These are phyloP conservation scores for Myathropa florea DNA, from an alignment of 2,888 invertebrate species.

Conservation along the genomic window DNA sequence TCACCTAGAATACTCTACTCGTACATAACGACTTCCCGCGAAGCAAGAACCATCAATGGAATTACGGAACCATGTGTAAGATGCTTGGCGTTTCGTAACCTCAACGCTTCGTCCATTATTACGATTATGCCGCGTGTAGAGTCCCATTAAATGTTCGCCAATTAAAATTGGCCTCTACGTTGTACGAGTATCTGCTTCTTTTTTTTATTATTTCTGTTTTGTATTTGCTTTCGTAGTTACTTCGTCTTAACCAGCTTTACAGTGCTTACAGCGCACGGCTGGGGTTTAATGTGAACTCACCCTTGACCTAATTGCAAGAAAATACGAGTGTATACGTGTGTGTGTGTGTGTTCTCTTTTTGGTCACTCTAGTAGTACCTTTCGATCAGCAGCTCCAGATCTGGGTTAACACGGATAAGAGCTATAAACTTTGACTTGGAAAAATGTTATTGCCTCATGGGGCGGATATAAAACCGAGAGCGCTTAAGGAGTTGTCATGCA, in stretches of 20 bases:
- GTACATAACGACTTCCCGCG: neutral
- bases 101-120: conserved; percentile 33
- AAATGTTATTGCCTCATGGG: neutral
- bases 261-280: neutral
- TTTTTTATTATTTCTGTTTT: conserved; percentile 19
- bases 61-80: conserved; percentile 34
- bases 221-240: neutral
- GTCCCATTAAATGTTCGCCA: conserved; percentile 49
- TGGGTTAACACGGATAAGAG: conserved; percentile 10
- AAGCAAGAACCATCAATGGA: conserved; percentile 23
- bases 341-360: neutral
- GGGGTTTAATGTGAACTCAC: conserved; percentile 34
- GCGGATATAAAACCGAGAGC: neutral
- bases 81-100: conserved; percentile 24
- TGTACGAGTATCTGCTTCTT: conserved; percentile 16
- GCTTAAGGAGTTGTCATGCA: neutral
- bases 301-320: conserved; percentile 57
- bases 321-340: neutral
- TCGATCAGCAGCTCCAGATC: conserved; percentile 25
- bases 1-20: neutral
- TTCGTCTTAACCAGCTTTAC: neutral
- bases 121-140: neutral
- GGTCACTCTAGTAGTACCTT: conserved; percentile 2
- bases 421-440: neutral
- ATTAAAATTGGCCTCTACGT: conserved; percentile 64